Conservation (phyloP, 2,888 invertebrate genomes). For the Trissoscelio sp. region DNA sequence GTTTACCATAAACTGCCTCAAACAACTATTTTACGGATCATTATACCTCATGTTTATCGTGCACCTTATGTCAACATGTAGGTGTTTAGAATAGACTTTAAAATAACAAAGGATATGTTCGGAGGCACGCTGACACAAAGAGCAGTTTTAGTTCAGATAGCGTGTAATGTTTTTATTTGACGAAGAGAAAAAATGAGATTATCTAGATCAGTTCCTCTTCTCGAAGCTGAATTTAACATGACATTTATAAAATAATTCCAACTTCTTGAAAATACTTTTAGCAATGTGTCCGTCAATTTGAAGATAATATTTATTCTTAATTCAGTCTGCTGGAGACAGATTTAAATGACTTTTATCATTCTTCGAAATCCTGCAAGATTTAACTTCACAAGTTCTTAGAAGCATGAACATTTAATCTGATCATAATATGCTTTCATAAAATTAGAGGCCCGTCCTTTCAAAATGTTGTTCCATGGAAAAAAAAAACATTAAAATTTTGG, state of each 20-base stretch:
- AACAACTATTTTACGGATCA: slow-evolving; percentile 15
- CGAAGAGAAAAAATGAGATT: background rate
- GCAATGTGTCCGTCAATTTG: slow-evolving; percentile 3
- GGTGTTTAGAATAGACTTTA: slow-evolving; percentile 16
- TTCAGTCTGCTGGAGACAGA: slow-evolving; percentile 1
- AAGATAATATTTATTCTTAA: slow-evolving; percentile 36
- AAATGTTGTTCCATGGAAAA: slow-evolving; percentile 19
- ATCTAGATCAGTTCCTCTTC: background rate
- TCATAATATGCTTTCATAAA: slow-evolving; percentile 31
- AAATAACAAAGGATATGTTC: slow-evolving; percentile 12
- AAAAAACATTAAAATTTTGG: no score
- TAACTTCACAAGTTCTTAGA: slow-evolving; percentile 20
- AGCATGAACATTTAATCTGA: slow-evolving; percentile 38
- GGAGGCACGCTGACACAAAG: background rate
- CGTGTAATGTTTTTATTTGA: background rate
- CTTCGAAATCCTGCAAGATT: slow-evolving; percentile 21
- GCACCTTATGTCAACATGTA: slow-evolving; percentile 2
- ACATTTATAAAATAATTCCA: slow-evolving; percentile 10
- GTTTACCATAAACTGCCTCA: background rate
- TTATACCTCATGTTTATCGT: slow-evolving; percentile 15
- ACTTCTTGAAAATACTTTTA: background rate
- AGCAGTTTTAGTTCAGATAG: background rate
- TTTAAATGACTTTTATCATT: slow-evolving; percentile 35
- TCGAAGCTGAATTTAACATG: background rate
- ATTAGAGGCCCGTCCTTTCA: slow-evolving; percentile 9